A percentile compares a stretch with the other conserved stretches of the same genome.
Evolutionary conservation across 2,797 vertebrate species (phyloP).

Genomic region (Gastrophryne carolinensis): DNA sequence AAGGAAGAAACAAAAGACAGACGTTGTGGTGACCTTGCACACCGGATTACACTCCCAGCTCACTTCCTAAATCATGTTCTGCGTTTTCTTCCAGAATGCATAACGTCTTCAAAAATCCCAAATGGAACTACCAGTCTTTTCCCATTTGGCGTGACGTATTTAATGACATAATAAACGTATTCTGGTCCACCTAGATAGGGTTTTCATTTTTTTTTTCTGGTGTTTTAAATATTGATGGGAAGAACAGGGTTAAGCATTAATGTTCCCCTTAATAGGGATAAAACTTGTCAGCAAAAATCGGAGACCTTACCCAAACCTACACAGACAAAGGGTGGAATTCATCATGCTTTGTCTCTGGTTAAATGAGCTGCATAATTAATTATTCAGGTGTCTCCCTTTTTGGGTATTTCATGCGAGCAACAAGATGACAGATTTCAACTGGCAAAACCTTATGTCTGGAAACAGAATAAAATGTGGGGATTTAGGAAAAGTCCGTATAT

Average conservation of each 20-base stretch:
- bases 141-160: background rate
- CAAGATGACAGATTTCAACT: constrained; percentile 12
- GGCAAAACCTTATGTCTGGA: constrained; percentile 1
- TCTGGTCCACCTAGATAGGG: constrained; percentile 15
- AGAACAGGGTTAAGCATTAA: background rate
- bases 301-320: constrained; percentile 42
- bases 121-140: background rate
- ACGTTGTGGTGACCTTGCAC: background rate
- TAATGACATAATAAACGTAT: background rate
- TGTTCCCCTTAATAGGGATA: constrained; percentile 47
- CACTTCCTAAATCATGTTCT: constrained; percentile 25
- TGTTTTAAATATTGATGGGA: constrained; percentile 46
- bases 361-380: constrained; percentile 42
- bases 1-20: background rate
- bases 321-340: constrained; percentile 17
- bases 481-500: background rate
- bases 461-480: constrained; percentile 13
- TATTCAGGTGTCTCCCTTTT: constrained; percentile 27
- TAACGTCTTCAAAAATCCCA: background rate
- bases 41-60: background rate
- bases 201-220: constrained; percentile 25
- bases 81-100: background rate
- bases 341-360: constrained; percentile 33
- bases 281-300: constrained; percentile 36
- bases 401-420: constrained; percentile 4